These are phyloP conservation scores for Chloroceryle amazona DNA, from an alignment of 2,797 vertebrate species.

Conservation along the genomic window DNA sequence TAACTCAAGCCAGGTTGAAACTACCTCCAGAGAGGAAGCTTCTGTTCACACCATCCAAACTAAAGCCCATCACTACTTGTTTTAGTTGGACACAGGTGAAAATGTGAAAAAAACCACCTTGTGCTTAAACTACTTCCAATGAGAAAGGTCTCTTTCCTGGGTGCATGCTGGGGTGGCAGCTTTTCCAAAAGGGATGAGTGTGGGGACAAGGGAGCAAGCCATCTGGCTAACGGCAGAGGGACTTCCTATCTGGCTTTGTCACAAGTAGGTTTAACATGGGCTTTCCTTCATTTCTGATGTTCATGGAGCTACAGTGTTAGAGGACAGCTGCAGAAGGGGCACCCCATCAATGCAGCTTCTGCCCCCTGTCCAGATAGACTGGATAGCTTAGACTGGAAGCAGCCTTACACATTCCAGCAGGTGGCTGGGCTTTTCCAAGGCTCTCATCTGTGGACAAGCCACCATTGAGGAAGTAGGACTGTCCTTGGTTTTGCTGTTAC, in stretches of 20 bases:
- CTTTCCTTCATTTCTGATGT: neutral
- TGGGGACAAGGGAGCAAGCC: neutral
- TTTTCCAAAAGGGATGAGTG: neutral
- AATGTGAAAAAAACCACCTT: neutral
- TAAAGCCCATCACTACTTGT: neutral
- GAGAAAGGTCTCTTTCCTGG: neutral
- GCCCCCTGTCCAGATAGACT: neutral
- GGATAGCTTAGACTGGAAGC: neutral
- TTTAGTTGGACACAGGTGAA: neutral
- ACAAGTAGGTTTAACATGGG: neutral
- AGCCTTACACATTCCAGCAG: neutral
- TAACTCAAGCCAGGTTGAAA: neutral
- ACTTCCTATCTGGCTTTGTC: neutral
- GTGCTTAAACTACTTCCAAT: neutral
- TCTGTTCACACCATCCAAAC: neutral
- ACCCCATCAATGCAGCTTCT: neutral
- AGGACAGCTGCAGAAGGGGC: neutral
- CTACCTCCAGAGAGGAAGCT: neutral
- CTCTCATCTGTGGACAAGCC: neutral
- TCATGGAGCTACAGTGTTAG: neutral
- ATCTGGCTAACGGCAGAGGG: neutral
- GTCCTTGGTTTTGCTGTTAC: neutral
- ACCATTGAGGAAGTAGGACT: neutral
- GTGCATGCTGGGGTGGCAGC: accelerated
- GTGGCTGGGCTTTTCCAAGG: neutral